These are phyloP conservation scores for Scopus umbretta DNA, from an alignment of 2,113 vertebrate genomes.

Conservation along the genomic window DNA sequence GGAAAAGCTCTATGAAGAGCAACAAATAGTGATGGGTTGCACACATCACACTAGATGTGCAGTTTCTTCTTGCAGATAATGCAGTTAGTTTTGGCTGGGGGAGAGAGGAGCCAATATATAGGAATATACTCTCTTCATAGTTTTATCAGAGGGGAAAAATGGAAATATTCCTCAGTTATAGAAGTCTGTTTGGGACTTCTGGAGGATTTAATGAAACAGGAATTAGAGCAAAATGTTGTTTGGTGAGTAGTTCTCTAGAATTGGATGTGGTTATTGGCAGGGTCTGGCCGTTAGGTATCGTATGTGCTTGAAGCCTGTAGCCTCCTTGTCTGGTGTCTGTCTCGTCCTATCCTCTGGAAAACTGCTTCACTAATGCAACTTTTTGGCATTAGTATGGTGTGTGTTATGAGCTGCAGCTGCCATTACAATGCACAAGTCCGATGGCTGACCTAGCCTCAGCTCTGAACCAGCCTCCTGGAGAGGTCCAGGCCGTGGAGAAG, in stretches of 20 bases:
- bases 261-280: background rate
- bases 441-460: background rate
- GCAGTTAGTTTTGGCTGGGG: background rate
- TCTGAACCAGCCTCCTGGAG: background rate
- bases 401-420: background rate
- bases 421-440: background rate
- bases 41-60: rapidly evolving
- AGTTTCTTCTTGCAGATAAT: background rate
- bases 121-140: rapidly evolving
- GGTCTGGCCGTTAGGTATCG: background rate
- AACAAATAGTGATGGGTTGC: background rate
- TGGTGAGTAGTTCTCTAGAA: background rate
- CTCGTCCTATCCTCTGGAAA: background rate
- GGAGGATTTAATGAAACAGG: background rate
- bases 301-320: background rate
- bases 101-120: background rate
- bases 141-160: background rate
- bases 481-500: rapidly evolving
- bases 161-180: background rate
- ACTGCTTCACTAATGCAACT: background rate
- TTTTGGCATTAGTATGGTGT: background rate
- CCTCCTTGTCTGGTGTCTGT: background rate
- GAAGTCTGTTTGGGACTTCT: background rate
- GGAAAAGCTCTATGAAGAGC: background rate
- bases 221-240: background rate